Evolutionary conservation across 2,113 vertebrate species (phyloP), one percentile per base, ranked within the genome.

Genomic region (Ariopsis seemanni): DNA sequence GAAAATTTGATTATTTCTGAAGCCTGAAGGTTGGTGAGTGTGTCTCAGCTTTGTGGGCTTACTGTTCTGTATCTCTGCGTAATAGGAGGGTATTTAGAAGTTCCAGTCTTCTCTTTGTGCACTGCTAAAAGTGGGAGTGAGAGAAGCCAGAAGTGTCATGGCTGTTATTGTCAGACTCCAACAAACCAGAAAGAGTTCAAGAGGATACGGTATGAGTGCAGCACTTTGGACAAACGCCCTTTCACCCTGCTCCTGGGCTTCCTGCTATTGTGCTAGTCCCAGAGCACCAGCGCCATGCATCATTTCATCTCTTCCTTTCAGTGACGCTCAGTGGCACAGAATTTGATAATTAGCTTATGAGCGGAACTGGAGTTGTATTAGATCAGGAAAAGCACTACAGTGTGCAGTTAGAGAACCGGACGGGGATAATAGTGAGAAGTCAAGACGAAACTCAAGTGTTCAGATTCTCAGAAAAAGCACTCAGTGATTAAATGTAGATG

Each of bases 31-130:
- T 83, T 83, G 60, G 34, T 52, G 74, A 88, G 53, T 53, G 20
- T 69, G 42, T 83, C 90, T 91, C 90, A 84, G 92, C 90, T 89
- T 86, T 62, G 5, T 58, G 88, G 91, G 91, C 87, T 90, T 90
- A 85, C 89, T 90, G 82, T 91, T 93, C 91, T 93, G 91, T 92
- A 89, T 92, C 90, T 94, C 93, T 75, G 50, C 88, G 91, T 92
- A 94, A 95, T 94, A 89, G 94, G 83, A 77, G 86, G 88, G 89
- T 91, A 95, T 95, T 95, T 92, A 92, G 86, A 4, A 42, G 22
- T 74, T 80, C 90, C 93, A 94, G 94, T 94, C 90, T 86, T 90
- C 72, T 91, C 91, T 92, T 95, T 94, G 94, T 95, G 90, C 90
- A 87, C 55, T 87, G 83, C 12, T 86, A 42, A 88, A 53, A 92